phyloP scores from a whole-genome alignment of 2,888 invertebrate species.

The Eristalis tenax region DNA sequence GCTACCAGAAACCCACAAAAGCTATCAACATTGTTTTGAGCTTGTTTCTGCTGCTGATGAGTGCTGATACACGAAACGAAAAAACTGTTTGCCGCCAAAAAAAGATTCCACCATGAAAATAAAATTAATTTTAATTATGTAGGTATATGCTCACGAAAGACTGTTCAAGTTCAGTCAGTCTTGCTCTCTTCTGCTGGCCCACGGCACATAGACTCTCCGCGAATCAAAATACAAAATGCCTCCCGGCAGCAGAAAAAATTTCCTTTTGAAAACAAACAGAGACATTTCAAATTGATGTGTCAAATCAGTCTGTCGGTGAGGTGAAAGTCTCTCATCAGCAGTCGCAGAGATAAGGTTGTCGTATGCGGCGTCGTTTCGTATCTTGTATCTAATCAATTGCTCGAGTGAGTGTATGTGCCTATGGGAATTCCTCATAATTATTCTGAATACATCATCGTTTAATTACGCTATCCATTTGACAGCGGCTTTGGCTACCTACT shows the following conservation, averaged over 20 bases:
- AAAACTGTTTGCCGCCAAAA: neutral
- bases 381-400: constrained; percentile 32
- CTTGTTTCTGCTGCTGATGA: neutral
- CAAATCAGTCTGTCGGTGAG: neutral
- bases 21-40: neutral
- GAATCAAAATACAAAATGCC: neutral
- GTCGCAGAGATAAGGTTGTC: constrained; percentile 17
- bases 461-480: neutral
- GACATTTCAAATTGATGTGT: neutral
- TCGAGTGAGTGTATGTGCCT: neutral
- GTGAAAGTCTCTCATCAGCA: constrained; percentile 36
- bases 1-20: neutral
- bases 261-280: neutral
- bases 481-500: neutral
- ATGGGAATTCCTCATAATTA: constrained; percentile 22
- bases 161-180: constrained; percentile 9
- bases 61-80: neutral
- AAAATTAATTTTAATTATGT: neutral
- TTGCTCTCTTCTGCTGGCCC: neutral
- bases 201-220: neutral
- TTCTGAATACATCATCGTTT: constrained; percentile 10
- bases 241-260: neutral
- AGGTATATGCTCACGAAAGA: neutral
- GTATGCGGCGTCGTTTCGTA: neutral
- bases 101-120: neutral